Conservation (phyloP, 2,888 invertebrate species). For the Zaprionus obscuricornis region DNA sequence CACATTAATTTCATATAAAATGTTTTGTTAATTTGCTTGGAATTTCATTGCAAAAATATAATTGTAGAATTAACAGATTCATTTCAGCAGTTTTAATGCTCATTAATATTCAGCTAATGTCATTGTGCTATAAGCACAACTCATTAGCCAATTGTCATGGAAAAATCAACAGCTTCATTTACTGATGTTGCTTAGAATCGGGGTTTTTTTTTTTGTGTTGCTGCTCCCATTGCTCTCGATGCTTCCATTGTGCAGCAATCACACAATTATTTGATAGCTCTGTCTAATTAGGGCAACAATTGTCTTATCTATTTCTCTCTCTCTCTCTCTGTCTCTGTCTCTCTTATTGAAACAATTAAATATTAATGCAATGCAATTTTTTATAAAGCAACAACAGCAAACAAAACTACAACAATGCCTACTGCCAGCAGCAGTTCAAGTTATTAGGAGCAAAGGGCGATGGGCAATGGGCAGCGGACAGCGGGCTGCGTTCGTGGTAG, state of each 20-base stretch:
- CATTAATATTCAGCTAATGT: neutral
- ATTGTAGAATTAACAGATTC: neutral
- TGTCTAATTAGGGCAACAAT: conserved; percentile 60
- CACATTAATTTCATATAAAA: too few relatives aligned
- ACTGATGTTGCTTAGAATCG: conserved; percentile 11
- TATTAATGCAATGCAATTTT: conserved; percentile 62
- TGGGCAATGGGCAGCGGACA: too few relatives aligned
- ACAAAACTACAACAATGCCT: conserved; percentile 3
- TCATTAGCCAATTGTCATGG: too few relatives aligned
- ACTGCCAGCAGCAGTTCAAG: conserved; percentile 21
- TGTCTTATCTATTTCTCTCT: conserved; percentile 38
- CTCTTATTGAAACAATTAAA: conserved; percentile 61
- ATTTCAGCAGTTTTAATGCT: neutral
- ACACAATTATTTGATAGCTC: conserved; percentile 46
- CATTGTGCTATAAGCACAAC: too few relatives aligned
- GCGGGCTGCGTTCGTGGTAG: too few relatives aligned
- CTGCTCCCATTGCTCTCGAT: neutral
- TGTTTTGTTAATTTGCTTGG: too few relatives aligned
- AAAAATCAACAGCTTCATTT: too few relatives aligned
- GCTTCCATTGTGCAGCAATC: conserved; percentile 1
- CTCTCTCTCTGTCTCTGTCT: too few relatives aligned
- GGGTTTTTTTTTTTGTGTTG: neutral
- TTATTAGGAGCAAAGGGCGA: too few relatives aligned
- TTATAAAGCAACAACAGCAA: conserved; percentile 12
- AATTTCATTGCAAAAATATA: too few relatives aligned